phyloP scores from a whole-genome alignment of 2,888 invertebrate genomes.

The Conomelus anceps region DNA sequence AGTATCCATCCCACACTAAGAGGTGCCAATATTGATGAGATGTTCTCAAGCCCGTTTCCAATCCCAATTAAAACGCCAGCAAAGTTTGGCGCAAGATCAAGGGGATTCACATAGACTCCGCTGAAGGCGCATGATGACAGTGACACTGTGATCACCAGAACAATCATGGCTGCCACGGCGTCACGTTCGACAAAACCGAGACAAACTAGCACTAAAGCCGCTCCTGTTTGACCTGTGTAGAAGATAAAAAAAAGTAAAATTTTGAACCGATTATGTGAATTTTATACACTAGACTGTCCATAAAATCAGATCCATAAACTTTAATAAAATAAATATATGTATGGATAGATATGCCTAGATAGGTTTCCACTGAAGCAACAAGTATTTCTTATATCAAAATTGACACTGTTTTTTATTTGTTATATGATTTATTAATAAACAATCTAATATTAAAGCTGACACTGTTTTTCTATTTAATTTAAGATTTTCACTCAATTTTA shows the following conservation, averaged over 20 bases:
- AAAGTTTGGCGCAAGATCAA: conserved; percentile 47
- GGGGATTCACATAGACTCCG: conserved; percentile 45
- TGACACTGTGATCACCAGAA: conserved; percentile 29
- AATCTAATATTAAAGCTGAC: no score
- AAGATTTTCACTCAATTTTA: no score
- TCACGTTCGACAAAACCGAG: conserved; percentile 37
- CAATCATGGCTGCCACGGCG: conserved; percentile 28
- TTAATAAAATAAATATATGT: no score
- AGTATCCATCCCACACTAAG: conserved; percentile 41
- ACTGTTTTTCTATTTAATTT: no score
- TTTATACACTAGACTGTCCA: no score
- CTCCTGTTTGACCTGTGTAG: conserved; percentile 27
- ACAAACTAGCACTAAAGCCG: conserved; percentile 42
- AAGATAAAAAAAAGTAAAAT: neutral
- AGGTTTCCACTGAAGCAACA: no score
- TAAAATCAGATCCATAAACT: no score
- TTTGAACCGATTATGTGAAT: no score
- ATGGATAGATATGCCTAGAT: no score
- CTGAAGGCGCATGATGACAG: conserved; percentile 40
- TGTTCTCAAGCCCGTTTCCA: conserved; percentile 45
- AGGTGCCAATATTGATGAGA: conserved; percentile 45
- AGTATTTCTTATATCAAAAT: no score
- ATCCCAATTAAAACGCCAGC: conserved; percentile 48
- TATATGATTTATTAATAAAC: no score
- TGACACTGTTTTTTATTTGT: no score